These are phyloP conservation scores for Paedocypris micromegethes DNA, from an alignment of 2,797 vertebrate species.

Conservation along the genomic window DNA sequence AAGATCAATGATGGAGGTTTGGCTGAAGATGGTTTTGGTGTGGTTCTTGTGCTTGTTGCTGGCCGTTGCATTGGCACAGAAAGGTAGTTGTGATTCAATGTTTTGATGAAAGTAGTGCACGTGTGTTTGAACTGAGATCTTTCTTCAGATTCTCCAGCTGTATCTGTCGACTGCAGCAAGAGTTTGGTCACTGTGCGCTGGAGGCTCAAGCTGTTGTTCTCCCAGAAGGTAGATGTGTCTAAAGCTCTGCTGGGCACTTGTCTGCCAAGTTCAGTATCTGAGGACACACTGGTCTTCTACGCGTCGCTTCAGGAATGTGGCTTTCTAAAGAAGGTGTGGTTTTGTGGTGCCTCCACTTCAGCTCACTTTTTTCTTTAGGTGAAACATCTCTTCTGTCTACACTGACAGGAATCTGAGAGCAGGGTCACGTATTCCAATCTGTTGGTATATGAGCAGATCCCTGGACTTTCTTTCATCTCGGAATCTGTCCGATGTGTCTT, in stretches of 20 bases:
- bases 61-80: constrained; percentile 7
- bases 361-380: too few relatives aligned
- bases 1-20: too few relatives aligned
- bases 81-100: constrained; percentile 45
- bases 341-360: too few relatives aligned
- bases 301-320: constrained; percentile 24
- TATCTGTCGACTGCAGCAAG: constrained; percentile 16
- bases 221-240: constrained; percentile 11
- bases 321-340: constrained; percentile 25
- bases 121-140: not conserved
- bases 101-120: not conserved
- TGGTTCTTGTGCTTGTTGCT: constrained; percentile 48
- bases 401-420: constrained; percentile 14
- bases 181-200: constrained; percentile 26
- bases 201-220: constrained; percentile 9
- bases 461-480: not conserved
- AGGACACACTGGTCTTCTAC: constrained; percentile 17
- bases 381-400: not conserved
- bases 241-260: constrained; percentile 38
- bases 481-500: constrained; percentile 26
- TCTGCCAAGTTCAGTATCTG: not conserved
- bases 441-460: constrained; percentile 21
- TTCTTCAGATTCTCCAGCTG: constrained; percentile 17
- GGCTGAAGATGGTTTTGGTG: constrained; percentile 50
- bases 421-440: constrained; percentile 25